A percentile compares a stretch with the other conserved stretches of the same genome.
These are phyloP conservation scores for Agrochola lychnidis DNA, from an alignment of 2,888 invertebrate species.

Conservation along the genomic window DNA sequence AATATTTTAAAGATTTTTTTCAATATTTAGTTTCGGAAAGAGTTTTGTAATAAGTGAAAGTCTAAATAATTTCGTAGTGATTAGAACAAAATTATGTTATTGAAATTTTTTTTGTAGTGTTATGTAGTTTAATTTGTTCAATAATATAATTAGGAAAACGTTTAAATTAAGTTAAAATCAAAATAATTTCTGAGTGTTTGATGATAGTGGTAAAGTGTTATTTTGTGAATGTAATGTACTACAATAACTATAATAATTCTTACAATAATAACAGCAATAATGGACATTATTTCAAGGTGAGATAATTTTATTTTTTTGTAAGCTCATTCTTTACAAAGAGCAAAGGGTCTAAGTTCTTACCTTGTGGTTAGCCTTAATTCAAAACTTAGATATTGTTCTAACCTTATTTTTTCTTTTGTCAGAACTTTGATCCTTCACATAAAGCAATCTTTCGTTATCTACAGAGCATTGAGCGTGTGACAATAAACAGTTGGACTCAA, in stretches of 20 bases:
- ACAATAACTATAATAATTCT: conserved; percentile 61
- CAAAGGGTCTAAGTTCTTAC: not conserved
- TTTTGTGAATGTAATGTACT: conserved; percentile 56
- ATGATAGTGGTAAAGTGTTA: conserved; percentile 18
- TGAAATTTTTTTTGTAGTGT: too few species aligned
- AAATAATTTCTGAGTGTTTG: not conserved
- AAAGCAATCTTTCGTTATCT: not conserved
- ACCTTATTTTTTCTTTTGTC: not conserved
- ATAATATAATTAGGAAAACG: not conserved
- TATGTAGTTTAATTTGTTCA: not conserved
- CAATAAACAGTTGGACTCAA: conserved; percentile 25
- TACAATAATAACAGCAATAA: conserved; percentile 61
- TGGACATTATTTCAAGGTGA: conserved; percentile 71
- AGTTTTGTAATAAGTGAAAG: not conserved
- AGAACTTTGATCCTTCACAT: not conserved
- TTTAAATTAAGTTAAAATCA: not conserved
- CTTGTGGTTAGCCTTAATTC: not conserved
- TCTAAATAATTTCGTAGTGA: not conserved
- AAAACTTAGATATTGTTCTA: not conserved
- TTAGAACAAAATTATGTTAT: not conserved
- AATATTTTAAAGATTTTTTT: not conserved
- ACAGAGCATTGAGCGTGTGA: not conserved
- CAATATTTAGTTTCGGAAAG: not conserved
- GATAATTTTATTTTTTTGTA: conserved; percentile 2
- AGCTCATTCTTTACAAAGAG: not conserved